Evolutionary conservation across 2,797 vertebrate genomes (phyloP).

Genomic region (Enteromius radiatus): DNA sequence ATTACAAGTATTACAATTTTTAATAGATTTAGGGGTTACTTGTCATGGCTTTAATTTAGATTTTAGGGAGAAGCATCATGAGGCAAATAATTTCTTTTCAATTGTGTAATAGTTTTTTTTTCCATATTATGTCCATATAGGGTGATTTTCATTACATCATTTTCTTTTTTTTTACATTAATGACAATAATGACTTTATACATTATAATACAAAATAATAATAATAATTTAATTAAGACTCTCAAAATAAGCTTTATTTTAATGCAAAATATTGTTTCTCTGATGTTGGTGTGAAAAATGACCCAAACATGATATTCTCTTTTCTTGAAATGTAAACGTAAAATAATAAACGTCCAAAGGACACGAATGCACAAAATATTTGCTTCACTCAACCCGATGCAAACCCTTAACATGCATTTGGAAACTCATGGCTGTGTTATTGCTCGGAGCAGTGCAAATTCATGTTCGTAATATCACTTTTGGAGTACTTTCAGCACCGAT

Average conservation of each 20-base stretch:
- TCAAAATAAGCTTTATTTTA: neutral
- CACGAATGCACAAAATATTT: neutral
- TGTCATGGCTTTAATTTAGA: neutral
- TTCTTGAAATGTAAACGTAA: neutral
- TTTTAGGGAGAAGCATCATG: neutral
- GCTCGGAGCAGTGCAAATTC: neutral
- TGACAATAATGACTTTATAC: no score
- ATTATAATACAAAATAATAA: no score
- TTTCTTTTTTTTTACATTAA: no score
- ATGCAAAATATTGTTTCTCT: neutral
- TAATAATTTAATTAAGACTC: no score
- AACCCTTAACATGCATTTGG: neutral
- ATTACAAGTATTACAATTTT: neutral
- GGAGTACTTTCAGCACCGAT: neutral
- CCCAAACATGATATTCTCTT: neutral
- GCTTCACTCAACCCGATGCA: neutral
- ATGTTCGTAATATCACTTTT: neutral
- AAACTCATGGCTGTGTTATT: neutral
- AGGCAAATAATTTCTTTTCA: neutral
- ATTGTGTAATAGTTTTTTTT: neutral
- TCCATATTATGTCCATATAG: no score
- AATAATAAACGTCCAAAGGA: neutral
- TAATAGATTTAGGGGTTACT: neutral
- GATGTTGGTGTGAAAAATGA: slow-evolving; percentile 8
- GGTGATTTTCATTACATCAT: no score